Conservation (phyloP, 2,888 invertebrate genomes). For the Lithophane semibrunnea region DNA sequence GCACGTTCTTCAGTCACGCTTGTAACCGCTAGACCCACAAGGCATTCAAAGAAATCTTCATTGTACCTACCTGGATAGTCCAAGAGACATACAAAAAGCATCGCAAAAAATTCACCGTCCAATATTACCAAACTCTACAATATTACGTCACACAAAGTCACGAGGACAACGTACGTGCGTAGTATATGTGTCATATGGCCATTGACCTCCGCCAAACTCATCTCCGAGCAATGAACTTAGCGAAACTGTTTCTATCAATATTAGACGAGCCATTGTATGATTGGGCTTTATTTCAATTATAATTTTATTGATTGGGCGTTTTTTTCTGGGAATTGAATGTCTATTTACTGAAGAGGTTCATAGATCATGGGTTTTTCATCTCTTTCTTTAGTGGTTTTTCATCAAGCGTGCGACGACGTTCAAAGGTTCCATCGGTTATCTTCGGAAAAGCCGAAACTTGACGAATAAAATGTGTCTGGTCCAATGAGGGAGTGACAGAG, state of each 20-base stretch:
- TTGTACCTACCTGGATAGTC: not conserved
- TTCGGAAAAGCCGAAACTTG: not conserved
- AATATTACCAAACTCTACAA: constrained; percentile 36
- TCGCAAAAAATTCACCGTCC: not conserved
- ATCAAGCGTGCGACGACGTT: not conserved
- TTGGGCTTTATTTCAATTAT: constrained; percentile 22
- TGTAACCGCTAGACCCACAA: no score
- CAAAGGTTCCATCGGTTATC: not conserved
- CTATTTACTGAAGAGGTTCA: constrained; percentile 1
- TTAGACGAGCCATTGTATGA: constrained; percentile 70
- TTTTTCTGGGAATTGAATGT: not conserved
- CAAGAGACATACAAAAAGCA: not conserved
- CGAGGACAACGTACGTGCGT: constrained; percentile 49
- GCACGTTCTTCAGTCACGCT: not conserved
- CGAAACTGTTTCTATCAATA: constrained; percentile 68
- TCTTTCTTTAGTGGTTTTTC: not conserved
- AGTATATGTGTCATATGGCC: constrained; percentile 63
- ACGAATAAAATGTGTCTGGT: not conserved
- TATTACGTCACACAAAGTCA: constrained; percentile 56
- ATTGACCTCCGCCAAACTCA: constrained; percentile 61
- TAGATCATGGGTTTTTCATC: not conserved
- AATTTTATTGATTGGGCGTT: constrained; percentile 11
- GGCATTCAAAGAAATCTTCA: not conserved
- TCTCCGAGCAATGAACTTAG: constrained; percentile 72
- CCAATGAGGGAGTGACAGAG: not conserved